Evolutionary conservation across 2,797 vertebrate genomes (phyloP).

Genomic region (Phylloscopus collybita): DNA sequence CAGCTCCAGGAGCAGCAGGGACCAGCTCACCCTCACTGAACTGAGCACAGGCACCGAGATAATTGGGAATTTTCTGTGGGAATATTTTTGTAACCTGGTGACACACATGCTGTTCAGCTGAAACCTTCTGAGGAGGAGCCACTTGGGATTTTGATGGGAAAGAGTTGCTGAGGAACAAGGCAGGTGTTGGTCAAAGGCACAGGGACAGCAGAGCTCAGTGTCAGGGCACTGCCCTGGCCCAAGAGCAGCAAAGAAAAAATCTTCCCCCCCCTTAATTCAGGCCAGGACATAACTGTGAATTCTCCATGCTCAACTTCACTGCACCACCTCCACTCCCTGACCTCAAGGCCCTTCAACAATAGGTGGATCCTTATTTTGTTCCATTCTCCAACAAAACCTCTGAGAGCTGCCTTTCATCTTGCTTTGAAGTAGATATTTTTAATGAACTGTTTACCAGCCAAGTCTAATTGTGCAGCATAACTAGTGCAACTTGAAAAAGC

Average conservation of each 20-base stretch:
- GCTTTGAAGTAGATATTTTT: constrained; percentile 42
- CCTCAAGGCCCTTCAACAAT: not conserved
- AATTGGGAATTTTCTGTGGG: not conserved
- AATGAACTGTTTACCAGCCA: constrained; percentile 51
- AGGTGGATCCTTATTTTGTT: not conserved
- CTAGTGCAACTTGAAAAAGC: constrained; percentile 30
- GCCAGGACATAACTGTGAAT: not conserved
- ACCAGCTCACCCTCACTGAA: not conserved
- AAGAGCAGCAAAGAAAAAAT: rapidly evolving
- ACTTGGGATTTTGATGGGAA: not conserved
- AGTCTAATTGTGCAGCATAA: constrained; percentile 16
- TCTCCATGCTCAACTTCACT: not conserved
- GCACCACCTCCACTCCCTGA: not conserved
- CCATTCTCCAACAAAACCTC: not conserved
- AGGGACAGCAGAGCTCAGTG: not conserved
- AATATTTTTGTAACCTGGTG: not conserved
- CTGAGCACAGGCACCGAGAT: not conserved
- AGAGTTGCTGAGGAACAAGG: not conserved
- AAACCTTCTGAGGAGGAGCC: not conserved
- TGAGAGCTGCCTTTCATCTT: constrained; percentile 10
- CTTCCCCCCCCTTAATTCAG: not conserved
- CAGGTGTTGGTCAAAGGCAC: not conserved
- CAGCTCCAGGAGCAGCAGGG: not conserved
- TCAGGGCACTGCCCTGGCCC: not conserved
- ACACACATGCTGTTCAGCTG: too few species aligned